phyloP scores from a whole-genome alignment of 2,113 vertebrate species.

The Labeo rohita region DNA sequence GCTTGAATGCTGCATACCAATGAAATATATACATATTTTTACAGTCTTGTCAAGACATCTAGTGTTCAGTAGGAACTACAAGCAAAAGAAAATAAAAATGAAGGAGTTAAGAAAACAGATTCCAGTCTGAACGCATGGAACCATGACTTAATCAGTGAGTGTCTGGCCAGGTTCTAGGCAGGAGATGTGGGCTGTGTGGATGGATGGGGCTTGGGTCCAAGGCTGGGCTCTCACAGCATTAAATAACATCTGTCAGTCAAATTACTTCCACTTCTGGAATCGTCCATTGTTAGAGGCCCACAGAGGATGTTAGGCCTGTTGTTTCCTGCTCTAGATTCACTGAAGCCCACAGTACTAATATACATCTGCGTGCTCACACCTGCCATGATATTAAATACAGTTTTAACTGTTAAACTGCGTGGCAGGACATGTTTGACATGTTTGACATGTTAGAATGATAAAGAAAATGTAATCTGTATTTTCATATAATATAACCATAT shows the following conservation, averaged over 20 bases:
- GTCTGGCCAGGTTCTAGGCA: conserved; percentile 1
- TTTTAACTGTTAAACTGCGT: background rate
- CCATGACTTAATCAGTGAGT: conserved; percentile 10
- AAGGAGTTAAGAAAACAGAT: conserved; percentile 25
- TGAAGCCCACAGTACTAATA: conserved; percentile 3
- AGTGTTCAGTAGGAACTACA: background rate
- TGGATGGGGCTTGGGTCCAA: background rate
- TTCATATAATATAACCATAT: background rate
- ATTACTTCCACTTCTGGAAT: conserved; percentile 5
- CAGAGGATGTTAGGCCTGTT: background rate
- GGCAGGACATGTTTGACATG: background rate
- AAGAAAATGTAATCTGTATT: background rate
- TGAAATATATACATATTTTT: background rate
- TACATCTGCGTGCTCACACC: conserved; percentile 7
- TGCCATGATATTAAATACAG: background rate
- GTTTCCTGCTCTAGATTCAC: background rate
- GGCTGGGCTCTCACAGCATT: background rate
- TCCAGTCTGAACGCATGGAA: background rate
- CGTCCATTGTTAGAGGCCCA: background rate
- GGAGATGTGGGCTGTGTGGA: conserved; percentile 16
- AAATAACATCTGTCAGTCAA: conserved; percentile 26
- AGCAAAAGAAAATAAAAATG: background rate
- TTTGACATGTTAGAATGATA: background rate
- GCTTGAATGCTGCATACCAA: background rate
- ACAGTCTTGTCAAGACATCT: background rate